Conservation (phyloP, 2,888 invertebrate genomes). For the Caenorhabditis parvicauda region DNA sequence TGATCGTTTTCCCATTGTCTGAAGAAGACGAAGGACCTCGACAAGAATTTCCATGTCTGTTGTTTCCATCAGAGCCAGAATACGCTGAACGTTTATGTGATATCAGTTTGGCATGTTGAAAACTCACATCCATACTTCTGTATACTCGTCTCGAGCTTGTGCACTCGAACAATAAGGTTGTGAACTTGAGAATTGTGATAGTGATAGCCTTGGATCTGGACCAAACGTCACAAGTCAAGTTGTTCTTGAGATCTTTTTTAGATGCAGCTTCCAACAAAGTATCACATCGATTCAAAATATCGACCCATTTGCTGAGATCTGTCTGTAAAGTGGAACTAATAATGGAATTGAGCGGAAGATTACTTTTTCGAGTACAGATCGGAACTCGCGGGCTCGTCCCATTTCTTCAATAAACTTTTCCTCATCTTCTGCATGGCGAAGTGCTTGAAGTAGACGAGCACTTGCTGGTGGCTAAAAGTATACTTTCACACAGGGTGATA, state of each 20-base stretch:
- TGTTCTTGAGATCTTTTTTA: too few species aligned
- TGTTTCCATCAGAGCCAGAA: constrained; percentile 46
- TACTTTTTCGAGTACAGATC: too few species aligned
- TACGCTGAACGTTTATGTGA: constrained; percentile 24
- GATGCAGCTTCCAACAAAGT: constrained; percentile 43
- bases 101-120: background rate
- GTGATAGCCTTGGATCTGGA: constrained; percentile 10
- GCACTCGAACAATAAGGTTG: constrained; percentile 54
- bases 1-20: constrained; percentile 53
- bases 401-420: too few species aligned
- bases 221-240: constrained; percentile 3
- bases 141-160: constrained; percentile 54
- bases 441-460: too few species aligned
- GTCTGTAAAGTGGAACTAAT: too few species aligned
- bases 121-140: constrained; percentile 44
- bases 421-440: too few species aligned
- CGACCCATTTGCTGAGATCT: constrained; percentile 50
- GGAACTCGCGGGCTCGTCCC: too few species aligned
- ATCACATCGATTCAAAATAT: constrained; percentile 53
- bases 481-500: too few species aligned
- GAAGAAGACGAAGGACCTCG: constrained; percentile 46
- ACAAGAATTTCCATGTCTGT: constrained; percentile 46
- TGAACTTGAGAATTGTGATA: constrained; percentile 45
- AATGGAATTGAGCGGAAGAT: too few species aligned
- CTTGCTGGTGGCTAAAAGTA: too few species aligned